Base-by-base conservation (phyloP, 2,888 invertebrate genomes). In the Luffia ferchaultella region DNA sequence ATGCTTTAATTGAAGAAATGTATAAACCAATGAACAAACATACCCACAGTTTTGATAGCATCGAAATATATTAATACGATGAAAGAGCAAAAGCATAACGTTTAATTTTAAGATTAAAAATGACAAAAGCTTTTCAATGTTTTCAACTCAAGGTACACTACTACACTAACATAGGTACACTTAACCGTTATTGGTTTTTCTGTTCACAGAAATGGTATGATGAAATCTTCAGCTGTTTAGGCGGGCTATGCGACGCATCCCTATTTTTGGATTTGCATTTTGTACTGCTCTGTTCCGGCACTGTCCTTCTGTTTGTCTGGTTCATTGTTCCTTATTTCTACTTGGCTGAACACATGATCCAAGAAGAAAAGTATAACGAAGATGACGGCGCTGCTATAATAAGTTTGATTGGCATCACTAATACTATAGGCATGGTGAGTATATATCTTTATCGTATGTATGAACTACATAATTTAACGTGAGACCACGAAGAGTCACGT, bases 271-370 rank as follows among this genome's bases (percentile, higher is more conserved):
- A 91, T 65, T 74, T 88, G 51, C 92, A 93, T 59, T 95, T 94
- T 73, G 85, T 93, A 56, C 84, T 93, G 45, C 88, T 96, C 65
- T 93, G 93, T 51, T 65, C 95, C 16, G 93, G 96, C 50, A 96
- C 96, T 57, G 90, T 96, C 60, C 85, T 96, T 50, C 86, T 97
- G 49, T 97, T 97, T 76, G 90, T 92, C 62, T 96, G 96, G 93
- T 94, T 93, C 74, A 97, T 98, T 65, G 93, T 97, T 52, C 96
- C 97, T 15, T 98, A 98, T 78, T 93, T 97, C 70, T 97, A 96
- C 75, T 85, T 97, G 55, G 92, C 93, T 50, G 96, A 97, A 63
- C 90, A 93, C 68, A 90, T 95, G 80, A 87, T 87, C 40, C 68
- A 75, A 0, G 85, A 88, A 54, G 85, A 88, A 54, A 89, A 89